phyloP scores from a whole-genome alignment of 2,113 vertebrate species.

The Forbesichthys agassizii region DNA sequence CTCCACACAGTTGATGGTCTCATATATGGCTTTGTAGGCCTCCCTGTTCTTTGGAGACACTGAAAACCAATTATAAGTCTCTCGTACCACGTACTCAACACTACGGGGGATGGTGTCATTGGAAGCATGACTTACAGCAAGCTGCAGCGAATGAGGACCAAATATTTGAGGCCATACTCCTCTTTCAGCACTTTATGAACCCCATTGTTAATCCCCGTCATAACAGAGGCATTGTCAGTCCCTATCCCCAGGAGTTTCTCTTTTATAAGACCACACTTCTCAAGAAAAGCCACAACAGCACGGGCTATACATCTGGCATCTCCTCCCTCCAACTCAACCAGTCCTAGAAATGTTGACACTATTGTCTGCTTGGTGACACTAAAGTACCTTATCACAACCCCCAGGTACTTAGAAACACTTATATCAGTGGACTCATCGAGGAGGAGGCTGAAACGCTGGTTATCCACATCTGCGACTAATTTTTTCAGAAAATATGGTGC shows the following conservation, averaged over 20 bases:
- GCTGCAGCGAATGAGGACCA: constrained; percentile 4
- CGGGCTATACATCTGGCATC: constrained; percentile 25
- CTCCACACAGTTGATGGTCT: constrained; percentile 21
- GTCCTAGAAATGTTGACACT: constrained; percentile 37
- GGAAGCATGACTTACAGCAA: constrained; percentile 9
- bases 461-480: constrained; percentile 1
- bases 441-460: constrained; percentile 12
- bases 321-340: constrained; percentile 38
- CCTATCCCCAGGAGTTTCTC: constrained; percentile 16
- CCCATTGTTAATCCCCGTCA: constrained; percentile 4
- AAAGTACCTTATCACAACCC: constrained; percentile 31
- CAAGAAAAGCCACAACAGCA: constrained; percentile 20
- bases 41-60: constrained; percentile 25
- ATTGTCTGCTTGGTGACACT: constrained; percentile 20
- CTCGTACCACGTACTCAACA: constrained; percentile 18
- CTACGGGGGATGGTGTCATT: constrained; percentile 19
- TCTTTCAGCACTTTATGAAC: neutral
- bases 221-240: constrained; percentile 22
- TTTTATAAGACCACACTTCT: constrained; percentile 17
- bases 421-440: constrained; percentile 13
- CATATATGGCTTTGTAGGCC: constrained; percentile 25
- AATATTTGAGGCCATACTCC: constrained; percentile 7
- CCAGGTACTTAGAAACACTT: constrained; percentile 21
- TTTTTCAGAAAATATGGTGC: constrained; percentile 20
- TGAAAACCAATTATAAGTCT: constrained; percentile 34